These are phyloP conservation scores for Bimastos eiseni DNA, from an alignment of 2,888 invertebrate species.

Conservation along the genomic window DNA sequence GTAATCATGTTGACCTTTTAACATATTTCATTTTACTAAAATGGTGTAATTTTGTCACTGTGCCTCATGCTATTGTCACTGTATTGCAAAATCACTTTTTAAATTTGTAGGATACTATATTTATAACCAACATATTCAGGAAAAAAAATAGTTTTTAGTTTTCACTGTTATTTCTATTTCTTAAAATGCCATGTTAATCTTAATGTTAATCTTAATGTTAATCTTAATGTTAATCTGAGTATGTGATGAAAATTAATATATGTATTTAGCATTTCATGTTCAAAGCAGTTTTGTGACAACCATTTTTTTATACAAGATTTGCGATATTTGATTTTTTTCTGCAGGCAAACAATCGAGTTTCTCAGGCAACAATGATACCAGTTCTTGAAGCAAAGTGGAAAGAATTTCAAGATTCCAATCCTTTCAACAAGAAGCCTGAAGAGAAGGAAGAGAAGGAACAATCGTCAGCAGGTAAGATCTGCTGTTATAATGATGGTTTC, in stretches of 20 bases:
- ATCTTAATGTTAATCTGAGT: too few relatives aligned
- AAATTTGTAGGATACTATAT: neutral
- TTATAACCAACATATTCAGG: neutral
- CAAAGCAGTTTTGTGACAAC: neutral
- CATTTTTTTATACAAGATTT: neutral
- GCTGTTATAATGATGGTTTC: neutral
- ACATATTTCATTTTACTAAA: neutral
- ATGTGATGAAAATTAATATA: too few relatives aligned
- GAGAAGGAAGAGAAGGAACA: neutral
- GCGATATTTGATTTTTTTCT: neutral
- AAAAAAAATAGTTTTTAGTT: neutral
- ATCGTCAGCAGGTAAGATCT: neutral
- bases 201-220: too few relatives aligned
- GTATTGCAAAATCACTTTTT: neutral
- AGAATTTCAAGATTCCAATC: constrained; percentile 44
- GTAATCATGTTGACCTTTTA: neutral
- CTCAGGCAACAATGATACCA: constrained; percentile 37
- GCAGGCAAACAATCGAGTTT: constrained; percentile 29
- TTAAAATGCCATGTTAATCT: neutral
- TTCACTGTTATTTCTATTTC: neutral
- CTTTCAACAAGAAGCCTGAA: constrained; percentile 20
- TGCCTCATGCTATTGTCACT: neutral
- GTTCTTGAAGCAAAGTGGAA: constrained; percentile 45
- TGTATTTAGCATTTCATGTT: neutral
- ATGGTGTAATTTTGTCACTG: neutral